Base-by-base conservation (phyloP, 2,888 invertebrate species). In the Phaedon cochleariae region DNA sequence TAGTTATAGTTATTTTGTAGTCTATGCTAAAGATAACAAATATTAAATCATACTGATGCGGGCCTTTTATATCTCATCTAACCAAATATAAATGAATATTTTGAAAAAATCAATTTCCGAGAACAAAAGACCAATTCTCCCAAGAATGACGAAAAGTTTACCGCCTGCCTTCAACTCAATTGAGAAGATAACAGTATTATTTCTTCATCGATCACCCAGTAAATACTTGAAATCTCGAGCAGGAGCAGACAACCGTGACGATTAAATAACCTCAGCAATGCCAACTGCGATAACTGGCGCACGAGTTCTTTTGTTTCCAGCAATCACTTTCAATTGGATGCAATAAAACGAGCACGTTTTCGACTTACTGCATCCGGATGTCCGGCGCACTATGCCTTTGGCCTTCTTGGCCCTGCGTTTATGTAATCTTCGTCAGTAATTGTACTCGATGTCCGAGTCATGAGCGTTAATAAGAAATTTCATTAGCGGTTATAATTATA, bases 311-410 rank as follows among this genome's bases (percentile, higher is more conserved):
- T 46, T 17, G 41, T 41, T 41, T 41, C 6, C 15, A 41, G n/a
- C 41, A n/a, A 18, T 57, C 45, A 21, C 37, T 37, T 17, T 57
- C 26, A 45, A 57, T 45, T 57, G 26, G 26, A 20, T 45, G 21
- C 26, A 41, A 57, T 57, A 46, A 45, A 37, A 31, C 17, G 31
- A 18, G 31, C 57, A 62, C 51, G 62, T 57, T 54, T 51, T 17
- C 31, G 22, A 18, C 31, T 46, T 55, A 62, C 55, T 41, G 18
- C 17, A 51, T 57, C 57, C 57, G 62, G 49, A 62, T 62, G 29
- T 62, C 62, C 62, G 62, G 57, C 26, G 29, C 57, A 45, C 4
- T 15, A 10, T 26, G 45, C 45, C 55, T 55, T n/a, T 41, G 22
- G 55, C 55, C 57, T 26, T 46, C 17, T 31, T n/a, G 41, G 15